Evolutionary conservation across 2,888 invertebrate species (phyloP), one percentile per base, ranked within the genome.

Genomic region (Drosophila yooni): DNA sequence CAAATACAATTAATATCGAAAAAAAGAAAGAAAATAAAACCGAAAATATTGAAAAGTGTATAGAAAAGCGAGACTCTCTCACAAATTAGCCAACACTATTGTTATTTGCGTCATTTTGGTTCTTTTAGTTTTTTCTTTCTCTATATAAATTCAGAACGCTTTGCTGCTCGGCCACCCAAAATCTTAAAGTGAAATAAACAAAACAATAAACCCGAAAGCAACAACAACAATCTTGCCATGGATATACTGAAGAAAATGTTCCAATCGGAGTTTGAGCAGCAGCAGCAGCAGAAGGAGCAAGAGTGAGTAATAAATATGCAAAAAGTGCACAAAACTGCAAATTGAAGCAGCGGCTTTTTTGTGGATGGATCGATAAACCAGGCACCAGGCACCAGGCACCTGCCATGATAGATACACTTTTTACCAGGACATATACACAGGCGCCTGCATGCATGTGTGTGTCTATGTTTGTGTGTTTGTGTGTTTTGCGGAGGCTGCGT

Each of bases 221-320:
- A 68, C n/a, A 43, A 57, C 54, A 38, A 34, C 29, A 62, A 36
- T 5, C 13, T 52, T n/a, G 68, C 40, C 11, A 88, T 88, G 88
- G 88, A 88, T 80, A 88, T 88, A 62, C 75, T 88, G n/a, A 88
- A 85, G 83, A 88, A 89, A 88, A 88, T 88, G 88, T 88, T 88
- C 79, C 70, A 89, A 75, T 77, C 85, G 59, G 79, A 84, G 52
- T 48, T 74, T 25, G 82, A 83, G 48, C 62, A 84, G 72, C 36
- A 43, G 36, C 75, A 77, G 62, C 74, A 81, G 27, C 76, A 77
- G 61, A 72, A 82, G 76, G 81, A 88, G 71, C 66, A 75, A 57
- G 89, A 81, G 83, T 84, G 70, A 84, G 83, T 83, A 56, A 27
- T 3, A 2, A 18, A 5, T 33, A 29, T 50, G 21, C 38, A 25